Evolutionary conservation across 1,140 invertebrate genomes (phyloP), one percentile per base, ranked within the genome.

Genomic region (Pogonomyrmex californicus): DNA sequence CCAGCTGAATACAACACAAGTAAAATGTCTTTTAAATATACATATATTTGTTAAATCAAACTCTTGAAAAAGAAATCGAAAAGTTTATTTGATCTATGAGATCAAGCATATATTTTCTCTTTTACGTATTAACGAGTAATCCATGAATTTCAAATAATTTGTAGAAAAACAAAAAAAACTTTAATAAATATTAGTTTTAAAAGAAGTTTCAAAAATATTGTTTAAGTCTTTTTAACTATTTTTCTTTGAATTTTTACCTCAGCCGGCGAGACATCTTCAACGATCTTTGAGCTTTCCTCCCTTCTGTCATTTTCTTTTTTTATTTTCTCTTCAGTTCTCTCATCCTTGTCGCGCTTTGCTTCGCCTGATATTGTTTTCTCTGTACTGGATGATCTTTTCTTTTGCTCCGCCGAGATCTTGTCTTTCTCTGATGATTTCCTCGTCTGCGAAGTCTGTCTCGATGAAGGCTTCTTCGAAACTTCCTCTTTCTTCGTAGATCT

Each of bases 401-500:
- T 91, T 41, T 77, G 76, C 12, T 88, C 79, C 5, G 41, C 17
- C 49, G 76, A 51, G 54, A 81, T 83, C 41, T 85, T 91, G 71
- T 89, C 86, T 83, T 89, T 93, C 14, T 91, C 88, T 2, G 85
- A n/a, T 5, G 63, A 33, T 56, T 87, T 86, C 76, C 87, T 92
- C 44, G 70, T 89, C 71, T 91, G 91, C 9, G 78, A 77, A 14
- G 44, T 7, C 14, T 91, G 90, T 56, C 89, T 91, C 44, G 89
- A 76, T 71, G 17, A 44, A 9, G 70, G 36, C 70, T 91, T 88
- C 56, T 92, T 81, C 51, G 91, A 92, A 83, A 30, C 77, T 49
- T 93, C 88, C 0, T 94, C 89, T 83, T 92, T 93, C 36, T 12
- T 4, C 4, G 3, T 33, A 12, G 38, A 66, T 88, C 58, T 92